phyloP scores from a whole-genome alignment of 2,888 invertebrate genomes.

The Orthonychiurus folsomi region DNA sequence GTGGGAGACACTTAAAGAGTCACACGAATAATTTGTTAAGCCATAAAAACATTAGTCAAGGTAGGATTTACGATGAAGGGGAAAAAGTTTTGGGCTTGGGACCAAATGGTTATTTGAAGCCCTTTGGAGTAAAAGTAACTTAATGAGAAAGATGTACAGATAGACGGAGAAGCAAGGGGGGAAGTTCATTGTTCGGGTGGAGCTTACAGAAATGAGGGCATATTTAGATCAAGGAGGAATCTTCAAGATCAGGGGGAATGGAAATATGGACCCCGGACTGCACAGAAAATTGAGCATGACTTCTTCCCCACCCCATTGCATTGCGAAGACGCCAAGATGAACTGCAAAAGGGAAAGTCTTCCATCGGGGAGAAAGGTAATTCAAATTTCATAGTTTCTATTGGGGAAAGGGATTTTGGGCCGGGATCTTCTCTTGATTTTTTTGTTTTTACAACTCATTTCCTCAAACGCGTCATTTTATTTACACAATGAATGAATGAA shows the following conservation, averaged over 20 bases:
- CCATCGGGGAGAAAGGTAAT: background rate
- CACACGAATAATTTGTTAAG: background rate
- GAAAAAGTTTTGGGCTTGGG: background rate
- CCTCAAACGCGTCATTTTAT: no score
- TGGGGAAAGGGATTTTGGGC: background rate
- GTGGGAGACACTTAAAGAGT: background rate
- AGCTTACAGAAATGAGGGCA: background rate
- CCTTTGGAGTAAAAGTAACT: background rate
- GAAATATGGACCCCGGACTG: background rate
- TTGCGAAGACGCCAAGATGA: background rate
- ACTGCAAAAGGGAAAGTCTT: background rate
- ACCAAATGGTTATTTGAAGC: slow-evolving; percentile 1
- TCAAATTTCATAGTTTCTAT: background rate
- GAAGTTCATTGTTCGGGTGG: background rate
- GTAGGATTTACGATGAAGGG: background rate
- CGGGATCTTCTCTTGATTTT: no score
- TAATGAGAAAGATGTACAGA: slow-evolving; percentile 1
- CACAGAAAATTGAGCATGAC: background rate
- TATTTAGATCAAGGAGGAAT: background rate
- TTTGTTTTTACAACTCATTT: no score
- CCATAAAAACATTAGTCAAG: slow-evolving; percentile 1
- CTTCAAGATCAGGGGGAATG: background rate
- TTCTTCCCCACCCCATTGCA: background rate
- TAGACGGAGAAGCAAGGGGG: background rate
- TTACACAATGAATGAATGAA: no score